Evolutionary conservation across 2,888 invertebrate species (phyloP).

Genomic region (Calameuta pallipes): DNA sequence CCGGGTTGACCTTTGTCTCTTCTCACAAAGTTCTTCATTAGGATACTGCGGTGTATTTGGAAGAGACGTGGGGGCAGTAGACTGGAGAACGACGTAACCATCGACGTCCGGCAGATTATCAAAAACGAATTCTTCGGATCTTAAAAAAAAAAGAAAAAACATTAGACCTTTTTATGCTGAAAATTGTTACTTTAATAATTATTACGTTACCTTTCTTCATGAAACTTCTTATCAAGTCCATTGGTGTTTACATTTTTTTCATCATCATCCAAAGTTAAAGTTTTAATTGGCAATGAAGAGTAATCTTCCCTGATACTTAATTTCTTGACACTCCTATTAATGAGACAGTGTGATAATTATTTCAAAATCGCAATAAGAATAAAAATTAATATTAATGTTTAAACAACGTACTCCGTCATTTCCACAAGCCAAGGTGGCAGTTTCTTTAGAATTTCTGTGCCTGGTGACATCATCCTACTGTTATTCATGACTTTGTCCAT

Average conservation of each 20-base stretch:
- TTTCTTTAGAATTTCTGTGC: conserved; percentile 31
- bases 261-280: neutral
- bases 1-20: conserved; percentile 18
- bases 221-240: neutral
- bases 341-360: conserved; percentile 9
- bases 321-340: conserved; percentile 37
- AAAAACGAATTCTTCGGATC: neutral
- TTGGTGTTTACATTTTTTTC: neutral
- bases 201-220: neutral
- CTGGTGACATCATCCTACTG: conserved; percentile 19
- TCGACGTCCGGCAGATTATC: conserved; percentile 16
- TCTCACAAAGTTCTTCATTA: conserved; percentile 14
- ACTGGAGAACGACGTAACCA: conserved; percentile 26
- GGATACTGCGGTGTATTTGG: conserved; percentile 29
- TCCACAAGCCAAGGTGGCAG: conserved; percentile 48
- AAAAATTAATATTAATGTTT: neutral
- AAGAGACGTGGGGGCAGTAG: conserved; percentile 32
- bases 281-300: conserved; percentile 18
- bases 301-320: conserved; percentile 35
- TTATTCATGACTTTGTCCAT: conserved; percentile 23
- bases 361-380: neutral
- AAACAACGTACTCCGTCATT: conserved; percentile 46
- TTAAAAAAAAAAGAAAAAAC: too few relatives aligned
- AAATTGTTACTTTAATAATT: neutral
- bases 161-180: neutral